Base-by-base conservation (phyloP, 2,888 invertebrate genomes). In the Scelioninae gen. 2 region DNA sequence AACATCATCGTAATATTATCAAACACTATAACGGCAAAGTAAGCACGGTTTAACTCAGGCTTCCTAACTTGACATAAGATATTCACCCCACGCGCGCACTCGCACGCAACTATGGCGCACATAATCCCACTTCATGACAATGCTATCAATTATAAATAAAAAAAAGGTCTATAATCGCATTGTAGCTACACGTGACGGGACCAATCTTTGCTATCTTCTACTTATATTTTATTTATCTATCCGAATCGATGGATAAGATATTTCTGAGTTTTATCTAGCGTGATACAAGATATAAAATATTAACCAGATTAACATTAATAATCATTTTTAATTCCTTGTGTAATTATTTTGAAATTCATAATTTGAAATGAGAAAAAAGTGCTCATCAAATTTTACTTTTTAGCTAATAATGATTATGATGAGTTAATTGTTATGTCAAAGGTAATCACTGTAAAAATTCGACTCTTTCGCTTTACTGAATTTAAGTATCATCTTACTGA, bases 31-130 rank as follows among this genome's bases (percentile, higher is more conserved):
- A 65, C 61, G 60, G 52, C 45, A 64, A 70, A 70, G 69, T 67
- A 74, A 74, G 65, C 65, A 64, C 60, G 69, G 65, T 70, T 74
- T 67, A 73, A 67, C 57, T 73, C 57, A 39, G 31, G 52, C 53
- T 69, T 52, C 52, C 52, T 55, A 74, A 70, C 67, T 73, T 63
- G 73, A 67, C 67, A 73, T 73, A 73, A 63, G 74, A 70, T 74
- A 70, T 70, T 74, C 74, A 74, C 67, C 74, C 70, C 43, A 45
- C 33, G 64, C 50, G 58, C 58, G 37, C 63, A 58, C 37, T 58
- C 39, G 58, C 64, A 64, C 52, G 58, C 60, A 72, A 72, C 65
- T 65, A 60, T 46, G 41, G 65, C 25, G 60, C 41, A 55, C 57
- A 64, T 63, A 67, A 65, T 61, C 52, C 53, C 39, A 58, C 67